phyloP scores from a whole-genome alignment of 1,140 invertebrate species.

The Papilio glaucus region DNA sequence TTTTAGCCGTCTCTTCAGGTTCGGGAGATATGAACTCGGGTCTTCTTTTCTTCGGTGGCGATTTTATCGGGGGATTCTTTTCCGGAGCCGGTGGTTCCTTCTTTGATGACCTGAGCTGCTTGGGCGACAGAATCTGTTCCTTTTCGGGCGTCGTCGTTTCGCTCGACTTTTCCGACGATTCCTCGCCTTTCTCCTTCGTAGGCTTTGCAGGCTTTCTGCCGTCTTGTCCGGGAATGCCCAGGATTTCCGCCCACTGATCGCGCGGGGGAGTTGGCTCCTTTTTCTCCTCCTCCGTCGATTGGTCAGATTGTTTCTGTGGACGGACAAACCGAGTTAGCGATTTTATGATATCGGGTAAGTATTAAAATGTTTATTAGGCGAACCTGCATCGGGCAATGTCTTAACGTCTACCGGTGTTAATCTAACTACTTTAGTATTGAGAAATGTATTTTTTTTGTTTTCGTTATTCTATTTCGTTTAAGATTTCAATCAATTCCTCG shows the following conservation, averaged over 20 bases:
- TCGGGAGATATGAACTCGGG: slow-evolving; percentile 64
- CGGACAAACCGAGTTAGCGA: slow-evolving; percentile 46
- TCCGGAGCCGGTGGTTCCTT: slow-evolving; percentile 57
- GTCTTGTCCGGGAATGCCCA: slow-evolving; percentile 70
- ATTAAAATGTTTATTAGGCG: slow-evolving; percentile 37
- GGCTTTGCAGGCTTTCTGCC: slow-evolving; percentile 47
- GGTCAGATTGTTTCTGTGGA: slow-evolving; percentile 61
- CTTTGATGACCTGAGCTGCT: slow-evolving; percentile 67
- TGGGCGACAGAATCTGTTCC: slow-evolving; percentile 57
- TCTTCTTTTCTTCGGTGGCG: slow-evolving; percentile 68
- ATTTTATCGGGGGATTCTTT: slow-evolving; percentile 60
- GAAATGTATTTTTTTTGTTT: too few species aligned
- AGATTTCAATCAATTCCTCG: too few species aligned
- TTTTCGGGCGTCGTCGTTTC: slow-evolving; percentile 54
- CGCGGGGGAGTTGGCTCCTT: slow-evolving; percentile 74
- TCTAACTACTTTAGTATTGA: too few species aligned
- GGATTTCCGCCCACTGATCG: slow-evolving; percentile 78
- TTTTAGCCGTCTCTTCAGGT: slow-evolving; percentile 55
- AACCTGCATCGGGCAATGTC: slow-evolving; percentile 68
- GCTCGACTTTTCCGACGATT: slow-evolving; percentile 42
- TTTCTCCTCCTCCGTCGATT: slow-evolving; percentile 58
- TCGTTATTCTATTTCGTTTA: too few species aligned
- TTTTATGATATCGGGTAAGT: neutral
- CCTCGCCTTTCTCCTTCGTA: slow-evolving; percentile 41
- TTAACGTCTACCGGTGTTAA: slow-evolving; percentile 1